Percentiles rank a stretch among this genome's conserved stretches.
Evolutionary conservation across 2,888 invertebrate species (phyloP).

Genomic region (Xylota segnis): DNA sequence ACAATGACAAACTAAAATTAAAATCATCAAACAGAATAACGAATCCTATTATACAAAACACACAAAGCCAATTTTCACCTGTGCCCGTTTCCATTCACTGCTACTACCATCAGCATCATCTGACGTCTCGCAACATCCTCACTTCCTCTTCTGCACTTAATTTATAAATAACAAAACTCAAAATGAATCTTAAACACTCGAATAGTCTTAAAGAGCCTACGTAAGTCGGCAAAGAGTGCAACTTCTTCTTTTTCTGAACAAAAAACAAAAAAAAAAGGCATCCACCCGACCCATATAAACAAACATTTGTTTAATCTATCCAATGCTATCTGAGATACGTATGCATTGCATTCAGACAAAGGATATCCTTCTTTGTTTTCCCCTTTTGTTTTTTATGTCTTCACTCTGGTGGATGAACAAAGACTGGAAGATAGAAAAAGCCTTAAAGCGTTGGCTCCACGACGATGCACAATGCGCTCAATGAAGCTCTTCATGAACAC

Average conservation of each 20-base stretch:
- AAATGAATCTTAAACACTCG: constrained; percentile 25
- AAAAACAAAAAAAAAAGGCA: background rate
- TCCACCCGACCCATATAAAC: constrained; percentile 12
- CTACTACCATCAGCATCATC: background rate
- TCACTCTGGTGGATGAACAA: constrained; percentile 16
- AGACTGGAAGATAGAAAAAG: constrained; percentile 12
- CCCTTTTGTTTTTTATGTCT: constrained; percentile 26
- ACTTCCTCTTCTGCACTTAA: constrained; percentile 1
- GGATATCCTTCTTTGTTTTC: constrained; percentile 38
- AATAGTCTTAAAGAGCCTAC: constrained; percentile 19
- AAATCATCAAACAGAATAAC: background rate
- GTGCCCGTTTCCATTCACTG: background rate
- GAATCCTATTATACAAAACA: background rate
- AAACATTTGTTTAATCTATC: constrained; percentile 42
- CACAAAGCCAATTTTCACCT: background rate
- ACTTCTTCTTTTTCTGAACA: no score
- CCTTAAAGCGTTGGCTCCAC: constrained; percentile 45
- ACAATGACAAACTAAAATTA: no score
- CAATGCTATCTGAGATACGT: constrained; percentile 20
- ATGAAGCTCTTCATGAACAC: constrained; percentile 42
- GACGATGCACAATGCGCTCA: constrained; percentile 46
- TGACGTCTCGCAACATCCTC: background rate
- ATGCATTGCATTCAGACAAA: constrained; percentile 29
- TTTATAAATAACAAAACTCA: constrained; percentile 10
- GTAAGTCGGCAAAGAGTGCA: background rate